Conservation (phyloP, 2,797 vertebrate species). For the Fringilla coelebs region DNA sequence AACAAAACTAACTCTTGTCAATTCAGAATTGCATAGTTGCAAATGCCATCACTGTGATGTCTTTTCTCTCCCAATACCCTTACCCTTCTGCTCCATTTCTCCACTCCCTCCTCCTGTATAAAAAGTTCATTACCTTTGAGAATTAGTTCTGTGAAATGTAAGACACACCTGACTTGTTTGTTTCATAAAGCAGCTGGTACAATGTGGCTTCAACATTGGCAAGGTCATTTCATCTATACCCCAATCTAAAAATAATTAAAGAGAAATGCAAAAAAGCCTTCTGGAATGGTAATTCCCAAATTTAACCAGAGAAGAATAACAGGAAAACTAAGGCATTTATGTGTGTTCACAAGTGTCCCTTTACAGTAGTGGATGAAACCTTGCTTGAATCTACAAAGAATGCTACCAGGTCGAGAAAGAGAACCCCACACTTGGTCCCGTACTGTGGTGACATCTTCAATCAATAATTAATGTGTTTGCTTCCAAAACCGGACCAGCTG, state of each 20-base stretch:
- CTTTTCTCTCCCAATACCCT: background rate
- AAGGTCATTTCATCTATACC: background rate
- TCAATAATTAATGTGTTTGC: background rate
- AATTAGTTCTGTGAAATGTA: background rate
- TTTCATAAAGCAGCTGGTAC: background rate
- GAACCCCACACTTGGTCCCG: background rate
- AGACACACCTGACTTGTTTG: background rate
- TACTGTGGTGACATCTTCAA: background rate
- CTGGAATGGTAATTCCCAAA: background rate
- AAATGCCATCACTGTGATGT: background rate
- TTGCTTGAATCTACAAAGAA: background rate
- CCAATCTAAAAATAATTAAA: background rate
- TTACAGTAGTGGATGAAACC: background rate
- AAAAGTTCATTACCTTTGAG: background rate
- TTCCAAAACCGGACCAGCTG: background rate
- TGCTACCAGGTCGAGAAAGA: background rate
- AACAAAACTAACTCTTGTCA: conserved; percentile 63
- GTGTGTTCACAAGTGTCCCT: background rate
- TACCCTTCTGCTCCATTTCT: background rate
- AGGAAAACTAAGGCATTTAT: background rate
- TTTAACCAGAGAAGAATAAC: background rate
- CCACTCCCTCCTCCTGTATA: background rate
- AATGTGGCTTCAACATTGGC: rapidly evolving
- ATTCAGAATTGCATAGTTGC: conserved; percentile 45
- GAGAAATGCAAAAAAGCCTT: background rate